Evolutionary conservation across 2,797 vertebrate genomes (phyloP), one percentile per base, ranked within the genome.

Genomic region (Thunnus albacares): DNA sequence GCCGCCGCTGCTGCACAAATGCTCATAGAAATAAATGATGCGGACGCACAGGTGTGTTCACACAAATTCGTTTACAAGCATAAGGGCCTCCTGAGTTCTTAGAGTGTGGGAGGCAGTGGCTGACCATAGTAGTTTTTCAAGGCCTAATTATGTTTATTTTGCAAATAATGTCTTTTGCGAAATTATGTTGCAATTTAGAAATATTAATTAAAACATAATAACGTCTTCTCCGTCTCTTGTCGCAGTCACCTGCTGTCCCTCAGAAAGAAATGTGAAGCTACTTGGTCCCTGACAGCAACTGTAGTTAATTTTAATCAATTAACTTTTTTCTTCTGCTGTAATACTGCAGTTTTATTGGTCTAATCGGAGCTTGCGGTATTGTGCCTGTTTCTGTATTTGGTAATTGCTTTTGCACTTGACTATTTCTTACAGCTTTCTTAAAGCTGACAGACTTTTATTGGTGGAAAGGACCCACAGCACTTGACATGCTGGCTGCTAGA

Each of bases 41-140:
- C 41, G 20, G 52, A 47, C 15, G 15, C 60, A 62, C 55, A 79
- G 41, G 41, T 71, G 55, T 71, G 55, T 38, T 65, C 35, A 18
- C 68, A 59, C n/a, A 56, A 60, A 61, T 4, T 33, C 24, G 10
- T 77, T 35, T 49, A 38, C 17, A 59, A 33, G 30, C 15, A 4
- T 41, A 28, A 18, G 30, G 20, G 28, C 60, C 58, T 72, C 45
- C 62, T 22, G 65, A 43, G 68, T 68, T 81, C 57, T 65, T 43
- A 47, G 30, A 26, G 60, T 71, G 51, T 74, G 51, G 72, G 72
- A 73, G 73, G 47, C 1, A 10, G 69, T 53, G 38, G 78, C 76
- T 76, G 82, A 86, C 84, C 81, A 76, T 61, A 80, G 83, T 75
- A 58, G 78, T 86, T 80, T 67, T 81, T 84, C 79, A 79, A 77